Evolutionary conservation across 2,797 vertebrate genomes (phyloP).

Genomic region (Manis crassicaudata): DNA sequence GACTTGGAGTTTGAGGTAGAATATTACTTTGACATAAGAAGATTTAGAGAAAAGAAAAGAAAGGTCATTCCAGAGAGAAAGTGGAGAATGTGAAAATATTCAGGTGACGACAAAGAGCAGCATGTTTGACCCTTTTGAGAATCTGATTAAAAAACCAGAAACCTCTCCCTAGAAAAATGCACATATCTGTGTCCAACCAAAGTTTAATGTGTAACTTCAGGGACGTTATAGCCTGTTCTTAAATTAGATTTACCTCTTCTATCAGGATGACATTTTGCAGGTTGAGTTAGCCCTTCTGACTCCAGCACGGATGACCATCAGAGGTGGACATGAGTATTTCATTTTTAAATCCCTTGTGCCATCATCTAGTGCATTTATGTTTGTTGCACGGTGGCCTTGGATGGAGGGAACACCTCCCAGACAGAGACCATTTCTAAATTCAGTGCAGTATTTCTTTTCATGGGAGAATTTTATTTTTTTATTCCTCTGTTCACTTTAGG

Average conservation of each 20-base stretch:
- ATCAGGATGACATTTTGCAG: neutral
- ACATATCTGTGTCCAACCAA: neutral
- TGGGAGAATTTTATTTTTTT: conserved; percentile 16
- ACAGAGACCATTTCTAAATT: neutral
- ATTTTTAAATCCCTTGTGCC: neutral
- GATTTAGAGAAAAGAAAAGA: neutral
- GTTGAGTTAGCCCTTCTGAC: neutral
- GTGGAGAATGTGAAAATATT: neutral
- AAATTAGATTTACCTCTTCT: neutral
- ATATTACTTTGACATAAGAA: neutral
- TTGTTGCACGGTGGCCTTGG: neutral
- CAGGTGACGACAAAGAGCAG: neutral
- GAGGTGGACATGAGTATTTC: neutral
- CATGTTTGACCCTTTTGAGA: neutral
- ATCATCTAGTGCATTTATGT: neutral
- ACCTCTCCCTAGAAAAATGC: neutral
- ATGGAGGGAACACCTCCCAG: neutral
- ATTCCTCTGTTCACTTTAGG: conserved; percentile 61
- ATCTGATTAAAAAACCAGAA: neutral
- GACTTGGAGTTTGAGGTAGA: neutral
- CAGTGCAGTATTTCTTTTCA: neutral
- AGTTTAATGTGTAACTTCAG: neutral
- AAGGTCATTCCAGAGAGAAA: neutral
- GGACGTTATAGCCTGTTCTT: neutral
- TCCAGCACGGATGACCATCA: neutral